These are phyloP conservation scores for Holothuria glaberrima DNA, from an alignment of 35 echinoderm and acorn worm genomes.

Conservation along the genomic window DNA sequence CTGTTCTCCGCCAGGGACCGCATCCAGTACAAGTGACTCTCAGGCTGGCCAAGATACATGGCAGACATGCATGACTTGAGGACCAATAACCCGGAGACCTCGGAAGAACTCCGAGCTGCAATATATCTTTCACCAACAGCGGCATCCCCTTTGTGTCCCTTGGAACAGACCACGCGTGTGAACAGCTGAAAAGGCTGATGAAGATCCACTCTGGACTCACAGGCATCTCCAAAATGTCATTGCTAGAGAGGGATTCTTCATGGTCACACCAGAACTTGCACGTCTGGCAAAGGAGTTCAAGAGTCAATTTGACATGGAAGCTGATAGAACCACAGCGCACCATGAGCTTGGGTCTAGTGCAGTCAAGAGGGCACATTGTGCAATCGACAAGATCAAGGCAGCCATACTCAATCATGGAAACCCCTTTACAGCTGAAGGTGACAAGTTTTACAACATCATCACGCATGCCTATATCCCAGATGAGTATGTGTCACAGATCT, in stretches of 20 bases:
- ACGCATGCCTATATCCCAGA: constrained; percentile 44
- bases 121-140: constrained; percentile 33
- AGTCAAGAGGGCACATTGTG: constrained; percentile 7
- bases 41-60: constrained; percentile 53
- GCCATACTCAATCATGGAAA: constrained; percentile 30
- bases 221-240: constrained; percentile 47
- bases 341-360: constrained; percentile 5
- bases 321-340: neutral
- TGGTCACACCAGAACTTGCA: constrained; percentile 29
- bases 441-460: constrained; percentile 18
- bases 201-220: constrained; percentile 20
- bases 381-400: constrained; percentile 32
- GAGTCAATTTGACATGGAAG: neutral
- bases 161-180: constrained; percentile 29
- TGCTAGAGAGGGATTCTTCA: constrained; percentile 14
- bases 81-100: constrained; percentile 36
- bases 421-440: constrained; percentile 1
- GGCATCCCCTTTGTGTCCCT: neutral
- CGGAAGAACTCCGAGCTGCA: neutral
- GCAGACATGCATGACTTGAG: constrained; percentile 38
- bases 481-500: too few relatives aligned
- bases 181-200: constrained; percentile 39
- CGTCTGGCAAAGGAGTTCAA: constrained; percentile 6
- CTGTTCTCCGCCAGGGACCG: constrained; percentile 42
- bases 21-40: constrained; percentile 44